Conservation (phyloP, 2,888 invertebrate species). For the Eulithis prunata region DNA sequence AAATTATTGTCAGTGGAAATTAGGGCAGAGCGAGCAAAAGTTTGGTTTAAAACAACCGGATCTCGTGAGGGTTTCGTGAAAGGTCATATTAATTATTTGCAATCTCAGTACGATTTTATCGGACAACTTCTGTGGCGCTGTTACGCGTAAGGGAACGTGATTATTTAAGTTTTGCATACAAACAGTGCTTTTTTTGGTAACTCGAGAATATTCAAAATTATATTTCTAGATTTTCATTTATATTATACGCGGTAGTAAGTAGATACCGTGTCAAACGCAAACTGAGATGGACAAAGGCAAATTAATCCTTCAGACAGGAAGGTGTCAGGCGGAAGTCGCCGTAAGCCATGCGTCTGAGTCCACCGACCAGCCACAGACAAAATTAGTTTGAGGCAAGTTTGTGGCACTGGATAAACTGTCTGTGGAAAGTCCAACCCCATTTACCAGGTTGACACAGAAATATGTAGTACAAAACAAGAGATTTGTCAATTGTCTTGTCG, state of each 20-base stretch:
- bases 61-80: neutral
- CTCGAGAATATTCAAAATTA: too few relatives aligned
- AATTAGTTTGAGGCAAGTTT: constrained; percentile 68
- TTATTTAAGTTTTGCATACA: too few relatives aligned
- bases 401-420: constrained; percentile 58
- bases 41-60: constrained; percentile 18
- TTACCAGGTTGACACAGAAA: neutral
- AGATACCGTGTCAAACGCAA: constrained; percentile 44
- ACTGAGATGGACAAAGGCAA: constrained; percentile 56
- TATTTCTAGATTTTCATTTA: neutral
- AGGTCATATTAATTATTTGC: constrained; percentile 14
- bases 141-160: too few relatives aligned
- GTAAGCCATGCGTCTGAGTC: constrained; percentile 55
- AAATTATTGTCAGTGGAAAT: constrained; percentile 49
- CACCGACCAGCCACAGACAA: constrained; percentile 47
- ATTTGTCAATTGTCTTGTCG: too few relatives aligned
- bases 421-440: constrained; percentile 46
- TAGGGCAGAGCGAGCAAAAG: constrained; percentile 12
- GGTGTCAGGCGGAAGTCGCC: constrained; percentile 51
- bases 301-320: constrained; percentile 62
- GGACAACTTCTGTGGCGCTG: neutral
- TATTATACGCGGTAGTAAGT: constrained; percentile 22
- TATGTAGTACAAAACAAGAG: neutral
- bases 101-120: neutral
- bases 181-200: too few relatives aligned